phyloP scores from a whole-genome alignment of 2,888 invertebrate species.

The Drosophila neonasuta region DNA sequence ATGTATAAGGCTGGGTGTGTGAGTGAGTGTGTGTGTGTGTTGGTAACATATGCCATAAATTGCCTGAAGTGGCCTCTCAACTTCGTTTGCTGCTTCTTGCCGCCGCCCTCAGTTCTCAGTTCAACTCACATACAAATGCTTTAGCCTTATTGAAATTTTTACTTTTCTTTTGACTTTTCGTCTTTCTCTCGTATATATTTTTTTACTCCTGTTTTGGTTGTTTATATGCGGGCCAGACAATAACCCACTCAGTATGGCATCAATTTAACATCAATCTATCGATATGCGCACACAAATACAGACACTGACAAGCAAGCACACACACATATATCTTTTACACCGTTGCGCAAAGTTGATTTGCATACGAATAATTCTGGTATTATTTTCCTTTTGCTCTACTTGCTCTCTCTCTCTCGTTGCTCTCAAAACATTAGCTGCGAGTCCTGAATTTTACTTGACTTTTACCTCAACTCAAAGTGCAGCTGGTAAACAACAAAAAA shows the following conservation, averaged over 20 bases:
- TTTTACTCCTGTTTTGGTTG: conserved; percentile 39
- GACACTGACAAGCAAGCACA: conserved; percentile 1
- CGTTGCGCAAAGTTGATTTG: conserved; percentile 56
- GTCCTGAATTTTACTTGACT: conserved; percentile 38
- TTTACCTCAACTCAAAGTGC: conserved; percentile 25
- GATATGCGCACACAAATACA: conserved; percentile 34
- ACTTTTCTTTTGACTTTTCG: conserved; percentile 48
- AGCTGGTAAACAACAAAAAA: conserved; percentile 37
- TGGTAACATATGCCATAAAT: conserved; percentile 76
- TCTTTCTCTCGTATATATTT: conserved; percentile 33
- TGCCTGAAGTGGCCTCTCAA: conserved; percentile 70
- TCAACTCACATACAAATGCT: conserved; percentile 47
- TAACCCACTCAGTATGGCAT: conserved; percentile 72
- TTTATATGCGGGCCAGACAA: conserved; percentile 74
- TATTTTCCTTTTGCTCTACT: conserved; percentile 48
- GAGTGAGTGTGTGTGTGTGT: conserved; percentile 18
- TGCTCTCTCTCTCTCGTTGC: conserved; percentile 37
- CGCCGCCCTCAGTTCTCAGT: conserved; percentile 5
- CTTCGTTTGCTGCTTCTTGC: conserved; percentile 18
- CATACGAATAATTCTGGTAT: conserved; percentile 52
- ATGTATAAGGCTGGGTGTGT: conserved; percentile 7
- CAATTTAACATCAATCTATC: conserved; percentile 76
- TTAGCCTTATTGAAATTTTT: conserved; percentile 71
- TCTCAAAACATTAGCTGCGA: conserved; percentile 61
- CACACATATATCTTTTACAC: conserved; percentile 45